Evolutionary conservation across 2,888 invertebrate species (phyloP), one percentile per base, ranked within the genome.

Genomic region (Calameuta pallipes): DNA sequence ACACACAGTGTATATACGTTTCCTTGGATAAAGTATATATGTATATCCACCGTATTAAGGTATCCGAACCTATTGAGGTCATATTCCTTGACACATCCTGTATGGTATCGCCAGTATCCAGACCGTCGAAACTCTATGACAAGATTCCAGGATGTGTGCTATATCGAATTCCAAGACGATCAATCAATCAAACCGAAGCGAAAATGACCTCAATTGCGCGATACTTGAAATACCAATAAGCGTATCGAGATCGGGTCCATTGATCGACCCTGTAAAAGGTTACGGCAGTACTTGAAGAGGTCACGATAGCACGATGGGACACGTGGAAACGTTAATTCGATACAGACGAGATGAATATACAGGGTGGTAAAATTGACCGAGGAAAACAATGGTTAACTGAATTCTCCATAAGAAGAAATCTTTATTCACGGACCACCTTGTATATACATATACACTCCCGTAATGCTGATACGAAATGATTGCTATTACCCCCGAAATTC

Each of bases 401-500:
- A 3, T 33, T 33, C 33, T 33, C 33, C 23, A 1, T 56, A 23
- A 56, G 41, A 41, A 41, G 41, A 56, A 9, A 56, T 56, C 23
- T 56, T 56, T 23, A 56, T 23, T 56, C 56, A 0, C 1, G 6
- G 23, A 56, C 23, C 56, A 56, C 9, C 56, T 23, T 23, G 23
- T 23, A 56, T 56, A 56, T 23, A 9, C 15, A 23, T 56, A 56
- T 23, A 56, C 11, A 70, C 70, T 70, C 56, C 37, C 37, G 71
- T 78, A 78, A 78, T 75, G 70, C 75, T 30, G 56, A 41, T 34
- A 41, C 75, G 78, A 70, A 70, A 78, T 78, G 75, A 78, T 78
- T 78, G 75, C 78, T 41, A 71, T 75, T 75, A 78, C 71, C 69
- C 56, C 71, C 75, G 56, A 78, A 78, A 78, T 78, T 74, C 71